Percentiles rank a stretch among this genome's conserved stretches.
These are phyloP conservation scores for Monoplex corrugatus DNA, from an alignment of 2,888 invertebrate species.

Conservation along the genomic window DNA sequence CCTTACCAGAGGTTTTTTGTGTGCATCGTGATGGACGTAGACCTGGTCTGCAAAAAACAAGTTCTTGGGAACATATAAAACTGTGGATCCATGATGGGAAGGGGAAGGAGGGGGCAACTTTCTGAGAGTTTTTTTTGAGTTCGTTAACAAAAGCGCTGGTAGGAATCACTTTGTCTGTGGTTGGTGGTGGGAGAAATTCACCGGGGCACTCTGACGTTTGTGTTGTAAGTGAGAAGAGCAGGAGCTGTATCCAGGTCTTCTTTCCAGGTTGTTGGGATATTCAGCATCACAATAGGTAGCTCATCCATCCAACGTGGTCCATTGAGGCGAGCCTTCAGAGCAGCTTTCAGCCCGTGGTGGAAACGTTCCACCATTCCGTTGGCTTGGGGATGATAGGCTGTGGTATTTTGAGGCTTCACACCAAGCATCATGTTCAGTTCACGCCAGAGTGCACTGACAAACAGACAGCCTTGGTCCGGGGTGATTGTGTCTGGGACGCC, in stretches of 20 bases:
- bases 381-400: neutral
- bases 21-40: neutral
- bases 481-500: constrained; percentile 1
- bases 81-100: neutral
- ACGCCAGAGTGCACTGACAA: neutral
- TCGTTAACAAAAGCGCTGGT: neutral
- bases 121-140: neutral
- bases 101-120: neutral
- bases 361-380: neutral
- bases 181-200: neutral
- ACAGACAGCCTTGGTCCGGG: neutral
- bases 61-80: neutral
- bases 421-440: neutral
- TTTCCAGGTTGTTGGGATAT: neutral
- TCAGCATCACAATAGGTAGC: neutral
- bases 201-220: neutral
- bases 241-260: constrained; percentile 5
- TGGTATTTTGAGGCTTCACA: neutral
- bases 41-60: neutral
- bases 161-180: neutral
- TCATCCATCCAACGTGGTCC: constrained; percentile 9
- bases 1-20: neutral
- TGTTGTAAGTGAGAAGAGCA: neutral
- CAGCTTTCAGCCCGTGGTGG: neutral
- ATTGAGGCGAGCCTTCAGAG: neutral